Evolutionary conservation across 2,797 vertebrate genomes (phyloP).

Genomic region (Gymnodraco acuticeps): DNA sequence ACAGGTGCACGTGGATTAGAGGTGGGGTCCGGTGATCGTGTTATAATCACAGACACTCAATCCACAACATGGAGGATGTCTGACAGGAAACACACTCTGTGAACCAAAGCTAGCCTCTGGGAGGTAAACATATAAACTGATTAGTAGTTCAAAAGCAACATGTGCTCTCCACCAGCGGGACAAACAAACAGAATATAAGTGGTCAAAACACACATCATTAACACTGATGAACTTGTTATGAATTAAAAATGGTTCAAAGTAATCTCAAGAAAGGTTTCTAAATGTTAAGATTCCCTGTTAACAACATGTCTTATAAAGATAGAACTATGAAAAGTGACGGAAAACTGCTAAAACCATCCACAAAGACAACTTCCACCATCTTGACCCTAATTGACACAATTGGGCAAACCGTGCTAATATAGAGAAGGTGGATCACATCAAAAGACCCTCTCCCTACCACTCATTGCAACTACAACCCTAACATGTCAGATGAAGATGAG

Average conservation of each 20-base stretch:
- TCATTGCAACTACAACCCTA: constrained; percentile 37
- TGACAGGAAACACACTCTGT: constrained; percentile 63
- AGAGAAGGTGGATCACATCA: constrained; percentile 45
- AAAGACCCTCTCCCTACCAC: constrained; percentile 44
- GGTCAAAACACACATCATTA: constrained; percentile 39
- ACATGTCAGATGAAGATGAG: constrained; percentile 69
- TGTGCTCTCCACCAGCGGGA: constrained; percentile 45
- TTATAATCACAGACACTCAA: constrained; percentile 77
- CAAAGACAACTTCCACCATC: constrained; percentile 56
- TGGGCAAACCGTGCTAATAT: constrained; percentile 45
- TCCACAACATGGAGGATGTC: constrained; percentile 79
- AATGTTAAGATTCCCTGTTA: constrained; percentile 16
- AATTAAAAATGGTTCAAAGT: constrained; percentile 16
- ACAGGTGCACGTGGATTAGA: constrained; percentile 80
- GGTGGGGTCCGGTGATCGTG: constrained; percentile 76
- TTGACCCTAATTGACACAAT: constrained; percentile 49
- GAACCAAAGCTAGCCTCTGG: constrained; percentile 54
- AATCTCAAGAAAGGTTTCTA: constrained; percentile 20
- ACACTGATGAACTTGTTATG: constrained; percentile 9
- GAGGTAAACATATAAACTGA: constrained; percentile 38
- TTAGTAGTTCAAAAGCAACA: constrained; percentile 54
- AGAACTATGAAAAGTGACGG: constrained; percentile 16
- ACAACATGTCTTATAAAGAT: constrained; percentile 22
- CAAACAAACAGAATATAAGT: constrained; percentile 29
- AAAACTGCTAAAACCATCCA: constrained; percentile 45